phyloP scores from a whole-genome alignment of 2,797 vertebrate genomes.

The Neosilurus hyrtlii region DNA sequence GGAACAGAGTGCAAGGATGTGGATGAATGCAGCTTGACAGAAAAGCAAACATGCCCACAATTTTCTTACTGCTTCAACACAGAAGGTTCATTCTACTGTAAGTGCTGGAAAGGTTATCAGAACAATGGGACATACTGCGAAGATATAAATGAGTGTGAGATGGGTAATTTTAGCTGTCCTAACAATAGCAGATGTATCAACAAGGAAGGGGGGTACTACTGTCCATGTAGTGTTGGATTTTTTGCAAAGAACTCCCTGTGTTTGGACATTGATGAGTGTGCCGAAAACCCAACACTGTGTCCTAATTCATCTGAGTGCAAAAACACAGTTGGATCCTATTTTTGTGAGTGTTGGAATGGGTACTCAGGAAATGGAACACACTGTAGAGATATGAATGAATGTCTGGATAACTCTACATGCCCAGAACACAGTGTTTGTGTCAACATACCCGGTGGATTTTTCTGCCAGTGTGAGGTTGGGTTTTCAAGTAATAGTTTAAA shows the following conservation, averaged over 20 bases:
- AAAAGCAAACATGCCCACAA: constrained; percentile 58
- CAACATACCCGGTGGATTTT: constrained; percentile 69
- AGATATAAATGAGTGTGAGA: constrained; percentile 76
- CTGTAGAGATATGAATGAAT: constrained; percentile 77
- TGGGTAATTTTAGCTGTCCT: constrained; percentile 68
- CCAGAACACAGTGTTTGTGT: constrained; percentile 71
- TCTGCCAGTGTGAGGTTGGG: constrained; percentile 71
- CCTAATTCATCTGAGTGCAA: constrained; percentile 70
- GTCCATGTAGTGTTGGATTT: constrained; percentile 73
- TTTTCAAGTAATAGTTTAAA: constrained; percentile 59
- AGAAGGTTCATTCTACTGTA: constrained; percentile 74
- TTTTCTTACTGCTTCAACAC: constrained; percentile 74
- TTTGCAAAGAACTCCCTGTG: constrained; percentile 65
- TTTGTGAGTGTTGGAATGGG: constrained; percentile 74
- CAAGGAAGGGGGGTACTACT: constrained; percentile 68
- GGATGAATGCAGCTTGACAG: constrained; percentile 69
- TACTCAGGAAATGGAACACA: constrained; percentile 64
- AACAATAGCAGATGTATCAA: constrained; percentile 73
- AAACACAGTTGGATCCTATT: constrained; percentile 70
- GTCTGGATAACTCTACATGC: constrained; percentile 66
- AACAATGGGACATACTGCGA: constrained; percentile 69
- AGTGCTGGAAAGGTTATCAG: constrained; percentile 75
- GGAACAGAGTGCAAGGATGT: constrained; percentile 74
- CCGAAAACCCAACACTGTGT: constrained; percentile 61
- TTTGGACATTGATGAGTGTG: constrained; percentile 65